Conservation (phyloP, 1,140 invertebrate genomes). For the Zaprionus davidi region DNA sequence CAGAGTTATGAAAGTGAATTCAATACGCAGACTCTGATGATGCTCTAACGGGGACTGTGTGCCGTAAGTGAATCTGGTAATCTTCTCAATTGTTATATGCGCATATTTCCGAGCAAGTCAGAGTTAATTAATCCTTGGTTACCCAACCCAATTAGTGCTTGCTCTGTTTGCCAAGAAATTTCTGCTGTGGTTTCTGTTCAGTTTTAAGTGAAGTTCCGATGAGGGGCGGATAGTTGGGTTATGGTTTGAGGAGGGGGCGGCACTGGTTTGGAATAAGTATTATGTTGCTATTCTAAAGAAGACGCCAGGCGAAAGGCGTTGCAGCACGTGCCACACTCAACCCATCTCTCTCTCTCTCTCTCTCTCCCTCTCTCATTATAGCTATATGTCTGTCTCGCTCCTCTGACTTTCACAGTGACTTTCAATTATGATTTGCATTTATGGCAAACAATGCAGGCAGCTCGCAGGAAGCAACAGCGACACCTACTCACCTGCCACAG, state of each 20-base stretch:
- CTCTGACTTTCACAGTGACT: not conserved
- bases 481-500: slow-evolving; percentile 1
- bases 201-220: not conserved
- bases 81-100: not conserved
- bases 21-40: not conserved
- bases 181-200: not conserved
- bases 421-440: slow-evolving; percentile 13
- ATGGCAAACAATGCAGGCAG: not conserved
- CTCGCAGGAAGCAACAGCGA: not conserved
- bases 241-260: not conserved
- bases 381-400: not conserved
- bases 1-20: not conserved
- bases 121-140: slow-evolving; percentile 2
- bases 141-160: not conserved
- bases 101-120: not conserved
- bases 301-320: not conserved
- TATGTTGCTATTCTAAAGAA: not conserved
- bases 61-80: not conserved
- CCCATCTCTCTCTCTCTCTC: not conserved
- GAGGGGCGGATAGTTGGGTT: not conserved
- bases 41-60: not conserved
- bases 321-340: not conserved
- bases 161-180: not conserved
- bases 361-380: not conserved
- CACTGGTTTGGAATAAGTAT: not conserved